Percentiles rank a stretch among this genome's conserved stretches.
phyloP scores from a whole-genome alignment of 2,888 invertebrate species.

The Leptopterna dolabrata region DNA sequence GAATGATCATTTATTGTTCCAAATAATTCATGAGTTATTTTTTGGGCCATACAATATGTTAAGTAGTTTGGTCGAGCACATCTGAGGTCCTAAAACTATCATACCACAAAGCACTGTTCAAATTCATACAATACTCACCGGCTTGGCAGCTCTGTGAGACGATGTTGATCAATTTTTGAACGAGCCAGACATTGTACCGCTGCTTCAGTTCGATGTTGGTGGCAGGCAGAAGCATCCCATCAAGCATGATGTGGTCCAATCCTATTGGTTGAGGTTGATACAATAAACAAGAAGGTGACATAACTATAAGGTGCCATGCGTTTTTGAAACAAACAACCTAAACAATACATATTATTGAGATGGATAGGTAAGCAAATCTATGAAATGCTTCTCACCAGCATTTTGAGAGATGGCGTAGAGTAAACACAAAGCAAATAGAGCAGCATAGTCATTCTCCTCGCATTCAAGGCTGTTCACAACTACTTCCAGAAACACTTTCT shows the following conservation, averaged over 20 bases:
- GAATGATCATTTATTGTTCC: neutral
- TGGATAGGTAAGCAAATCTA: too few relatives aligned
- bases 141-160: constrained; percentile 87
- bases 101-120: too few relatives aligned
- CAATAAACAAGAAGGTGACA: neutral
- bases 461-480: constrained; percentile 89
- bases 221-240: constrained; percentile 80
- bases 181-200: constrained; percentile 82
- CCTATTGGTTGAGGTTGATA: constrained; percentile 70
- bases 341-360: too few relatives aligned
- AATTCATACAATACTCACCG: constrained; percentile 69
- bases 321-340: too few relatives aligned
- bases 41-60: too few relatives aligned
- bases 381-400: constrained; percentile 87
- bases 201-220: constrained; percentile 68
- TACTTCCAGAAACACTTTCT: constrained; percentile 72
- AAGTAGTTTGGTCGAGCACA: too few relatives aligned
- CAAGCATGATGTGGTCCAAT: constrained; percentile 83
- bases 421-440: constrained; percentile 90
- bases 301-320: too few relatives aligned
- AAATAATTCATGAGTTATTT: too few relatives aligned
- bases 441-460: constrained; percentile 92
- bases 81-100: too few relatives aligned
- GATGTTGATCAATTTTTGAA: constrained; percentile 86
- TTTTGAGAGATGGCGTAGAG: constrained; percentile 94